Conservation (phyloP, 2,797 vertebrate species). For the Diglossa cyanea region DNA sequence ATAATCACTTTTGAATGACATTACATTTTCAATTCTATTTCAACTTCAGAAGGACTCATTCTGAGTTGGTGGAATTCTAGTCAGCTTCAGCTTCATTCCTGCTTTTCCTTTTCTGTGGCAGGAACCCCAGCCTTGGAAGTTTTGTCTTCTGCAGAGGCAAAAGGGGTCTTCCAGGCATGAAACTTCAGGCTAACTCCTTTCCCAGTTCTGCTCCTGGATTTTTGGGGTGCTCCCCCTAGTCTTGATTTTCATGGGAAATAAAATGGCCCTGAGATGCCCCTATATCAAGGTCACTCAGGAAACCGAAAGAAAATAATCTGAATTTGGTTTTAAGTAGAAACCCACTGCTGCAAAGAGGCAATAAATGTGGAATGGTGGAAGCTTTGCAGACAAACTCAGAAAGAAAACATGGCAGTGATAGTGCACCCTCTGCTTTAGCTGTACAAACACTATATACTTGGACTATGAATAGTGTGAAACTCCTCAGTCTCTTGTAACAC, state of each 20-base stretch:
- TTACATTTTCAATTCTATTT: not conserved
- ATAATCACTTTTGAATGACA: not conserved
- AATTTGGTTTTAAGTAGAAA: not conserved
- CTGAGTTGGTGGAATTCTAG: not conserved
- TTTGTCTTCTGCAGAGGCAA: not conserved
- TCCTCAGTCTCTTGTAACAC: not conserved
- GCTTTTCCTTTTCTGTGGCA: not conserved
- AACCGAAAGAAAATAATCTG: not conserved
- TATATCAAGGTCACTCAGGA: not conserved
- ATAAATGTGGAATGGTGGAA: not conserved
- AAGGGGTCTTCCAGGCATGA: not conserved
- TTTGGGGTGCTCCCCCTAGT: not conserved
- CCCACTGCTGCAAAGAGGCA: not conserved
- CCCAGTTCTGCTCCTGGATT: not conserved
- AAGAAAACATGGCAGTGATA: not conserved
- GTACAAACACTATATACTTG: not conserved
- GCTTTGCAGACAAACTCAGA: not conserved
- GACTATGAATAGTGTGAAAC: not conserved
- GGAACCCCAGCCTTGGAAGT: not conserved
- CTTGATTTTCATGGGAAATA: not conserved
- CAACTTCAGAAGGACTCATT: not conserved
- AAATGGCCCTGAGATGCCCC: not conserved
- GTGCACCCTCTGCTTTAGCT: not conserved
- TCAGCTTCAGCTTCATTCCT: not conserved
- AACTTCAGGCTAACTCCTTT: not conserved